Conservation (phyloP, 2,797 vertebrate species). For the Acomys russatus region DNA sequence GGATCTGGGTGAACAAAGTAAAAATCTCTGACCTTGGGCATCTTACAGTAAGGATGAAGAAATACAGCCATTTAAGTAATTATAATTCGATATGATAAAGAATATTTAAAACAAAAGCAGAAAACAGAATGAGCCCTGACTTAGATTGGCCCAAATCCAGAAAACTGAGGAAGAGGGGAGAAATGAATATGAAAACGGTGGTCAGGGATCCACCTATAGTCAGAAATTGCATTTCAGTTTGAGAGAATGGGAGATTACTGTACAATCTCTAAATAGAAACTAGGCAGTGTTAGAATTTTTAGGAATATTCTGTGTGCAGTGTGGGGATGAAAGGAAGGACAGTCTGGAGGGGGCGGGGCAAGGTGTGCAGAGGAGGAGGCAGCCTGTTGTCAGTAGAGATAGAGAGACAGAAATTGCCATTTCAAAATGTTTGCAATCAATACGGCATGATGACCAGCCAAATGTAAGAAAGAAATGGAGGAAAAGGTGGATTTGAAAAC, state of each 20-base stretch:
- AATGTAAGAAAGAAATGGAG: not conserved
- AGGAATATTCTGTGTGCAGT: not conserved
- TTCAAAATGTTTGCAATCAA: constrained; percentile 36
- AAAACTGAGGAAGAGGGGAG: not conserved
- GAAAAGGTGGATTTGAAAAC: not conserved
- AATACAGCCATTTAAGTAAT: not conserved
- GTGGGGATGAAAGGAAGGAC: not conserved
- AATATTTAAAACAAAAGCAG: constrained; percentile 6
- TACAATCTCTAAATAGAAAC: constrained; percentile 7
- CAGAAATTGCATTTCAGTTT: not conserved
- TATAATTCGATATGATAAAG: not conserved
- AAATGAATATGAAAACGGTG: not conserved
- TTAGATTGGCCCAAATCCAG: not conserved
- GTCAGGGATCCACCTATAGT: not conserved
- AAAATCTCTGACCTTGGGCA: not conserved
- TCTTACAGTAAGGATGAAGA: not conserved
- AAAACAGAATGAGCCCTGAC: not conserved
- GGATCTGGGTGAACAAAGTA: not conserved
- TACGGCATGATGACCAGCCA: not conserved
- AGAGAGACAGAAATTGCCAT: not conserved
- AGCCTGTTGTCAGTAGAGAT: not conserved
- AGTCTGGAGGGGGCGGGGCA: not conserved
- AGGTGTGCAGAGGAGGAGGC: not conserved
- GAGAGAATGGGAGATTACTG: constrained; percentile 7
- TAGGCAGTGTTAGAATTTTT: not conserved